Conservation (phyloP, 2,888 invertebrate species). For the Brassicogethes aeneus region DNA sequence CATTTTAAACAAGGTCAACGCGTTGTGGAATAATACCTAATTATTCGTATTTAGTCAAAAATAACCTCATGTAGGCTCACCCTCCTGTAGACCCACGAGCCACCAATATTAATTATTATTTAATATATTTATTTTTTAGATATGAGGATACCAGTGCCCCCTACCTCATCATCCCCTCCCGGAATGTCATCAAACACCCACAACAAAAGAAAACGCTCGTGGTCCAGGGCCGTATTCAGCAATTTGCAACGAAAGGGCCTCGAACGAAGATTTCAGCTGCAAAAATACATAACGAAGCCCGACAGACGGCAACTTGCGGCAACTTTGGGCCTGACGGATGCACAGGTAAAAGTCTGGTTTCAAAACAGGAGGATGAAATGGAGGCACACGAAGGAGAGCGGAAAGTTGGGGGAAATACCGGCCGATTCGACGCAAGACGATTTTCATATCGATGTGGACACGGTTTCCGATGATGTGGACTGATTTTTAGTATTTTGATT, state of each 20-base stretch:
- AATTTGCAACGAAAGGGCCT: constrained; percentile 90
- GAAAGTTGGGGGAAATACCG: constrained; percentile 25
- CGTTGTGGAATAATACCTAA: too few species aligned
- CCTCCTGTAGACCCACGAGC: too few species aligned
- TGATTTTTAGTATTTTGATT: constrained; percentile 11
- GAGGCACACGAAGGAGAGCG: constrained; percentile 39
- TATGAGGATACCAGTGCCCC: constrained; percentile 26
- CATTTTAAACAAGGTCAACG: too few species aligned
- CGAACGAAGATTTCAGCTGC: constrained; percentile 84
- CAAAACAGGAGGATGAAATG: constrained; percentile 57
- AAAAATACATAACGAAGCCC: constrained; percentile 94
- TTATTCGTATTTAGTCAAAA: too few species aligned
- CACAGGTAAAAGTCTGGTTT: constrained; percentile 90
- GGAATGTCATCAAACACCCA: constrained; percentile 9
- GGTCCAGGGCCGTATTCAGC: constrained; percentile 93
- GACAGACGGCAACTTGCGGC: constrained; percentile 87
- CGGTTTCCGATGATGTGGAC: constrained; percentile 30
- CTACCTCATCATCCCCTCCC: constrained; percentile 2
- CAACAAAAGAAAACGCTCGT: constrained; percentile 76
- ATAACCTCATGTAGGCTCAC: too few species aligned
- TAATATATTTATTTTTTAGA: constrained; percentile 22
- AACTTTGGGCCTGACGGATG: constrained; percentile 85
- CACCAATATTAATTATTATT: background rate
- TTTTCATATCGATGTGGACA: constrained; percentile 38
- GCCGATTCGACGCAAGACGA: constrained; percentile 38